phyloP scores from a whole-genome alignment of 2,797 vertebrate species.

The Platalea minor region DNA sequence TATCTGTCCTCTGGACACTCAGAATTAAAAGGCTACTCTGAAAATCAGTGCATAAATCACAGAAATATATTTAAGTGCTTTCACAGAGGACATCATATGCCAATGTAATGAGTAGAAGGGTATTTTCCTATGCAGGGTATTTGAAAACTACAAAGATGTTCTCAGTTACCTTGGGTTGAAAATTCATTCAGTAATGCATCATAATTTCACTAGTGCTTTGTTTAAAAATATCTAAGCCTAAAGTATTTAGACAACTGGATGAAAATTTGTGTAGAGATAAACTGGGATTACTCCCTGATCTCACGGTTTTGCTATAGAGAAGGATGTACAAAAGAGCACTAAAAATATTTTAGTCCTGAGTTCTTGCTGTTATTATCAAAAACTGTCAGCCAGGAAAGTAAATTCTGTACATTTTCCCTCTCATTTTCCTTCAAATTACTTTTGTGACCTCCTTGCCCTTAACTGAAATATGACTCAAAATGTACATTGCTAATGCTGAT shows the following conservation, averaged over 20 bases:
- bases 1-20: neutral
- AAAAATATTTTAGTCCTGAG: neutral
- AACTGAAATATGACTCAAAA: neutral
- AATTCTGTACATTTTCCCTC: neutral
- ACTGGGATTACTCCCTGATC: neutral
- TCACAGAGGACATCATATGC: neutral
- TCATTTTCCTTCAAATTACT: conserved; percentile 27
- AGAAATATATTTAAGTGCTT: neutral
- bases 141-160: neutral
- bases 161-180: neutral
- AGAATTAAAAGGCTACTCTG: neutral
- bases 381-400: neutral
- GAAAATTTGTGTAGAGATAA: neutral
- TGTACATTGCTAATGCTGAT: neutral
- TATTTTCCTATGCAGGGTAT: neutral
- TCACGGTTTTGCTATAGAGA: neutral
- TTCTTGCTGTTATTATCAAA: neutral
- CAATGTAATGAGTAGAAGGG: neutral
- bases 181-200: neutral
- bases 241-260: neutral
- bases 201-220: neutral
- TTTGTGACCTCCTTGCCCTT: neutral
- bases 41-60: neutral
- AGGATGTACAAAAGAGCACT: neutral
- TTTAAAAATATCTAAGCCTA: neutral